Evolutionary conservation across 2,888 invertebrate genomes (phyloP).

Genomic region (Xestia sexstrigata): DNA sequence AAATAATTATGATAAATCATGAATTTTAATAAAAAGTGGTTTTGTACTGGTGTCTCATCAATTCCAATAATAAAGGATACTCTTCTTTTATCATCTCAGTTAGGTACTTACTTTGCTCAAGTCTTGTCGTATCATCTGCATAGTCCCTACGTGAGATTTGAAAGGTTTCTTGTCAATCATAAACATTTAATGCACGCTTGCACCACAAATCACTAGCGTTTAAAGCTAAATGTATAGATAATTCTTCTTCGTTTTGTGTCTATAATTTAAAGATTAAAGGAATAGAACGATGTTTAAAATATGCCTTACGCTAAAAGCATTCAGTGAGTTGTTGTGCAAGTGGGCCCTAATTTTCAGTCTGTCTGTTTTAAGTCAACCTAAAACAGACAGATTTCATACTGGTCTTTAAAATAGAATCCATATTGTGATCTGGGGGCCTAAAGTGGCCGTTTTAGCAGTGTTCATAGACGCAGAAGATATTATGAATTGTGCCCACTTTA

Average conservation of each 20-base stretch:
- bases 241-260: background rate
- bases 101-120: background rate
- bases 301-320: background rate
- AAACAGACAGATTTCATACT: background rate
- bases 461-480: too few relatives aligned
- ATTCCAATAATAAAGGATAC: background rate
- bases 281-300: background rate
- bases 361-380: background rate
- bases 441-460: too few relatives aligned
- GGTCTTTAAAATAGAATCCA: background rate
- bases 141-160: background rate
- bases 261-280: background rate
- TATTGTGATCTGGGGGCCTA: background rate
- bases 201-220: background rate
- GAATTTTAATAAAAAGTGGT: constrained; percentile 13
- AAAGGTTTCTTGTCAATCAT: background rate
- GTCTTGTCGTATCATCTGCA: background rate
- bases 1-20: constrained; percentile 24
- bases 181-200: background rate
- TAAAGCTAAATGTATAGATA: too few relatives aligned
- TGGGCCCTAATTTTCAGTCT: background rate
- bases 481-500: too few relatives aligned
- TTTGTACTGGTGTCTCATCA: background rate
- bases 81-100: background rate
- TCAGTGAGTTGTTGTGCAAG: background rate